These are phyloP conservation scores for Lepidurus couesii DNA, from an alignment of 1,140 invertebrate species.

Conservation along the genomic window DNA sequence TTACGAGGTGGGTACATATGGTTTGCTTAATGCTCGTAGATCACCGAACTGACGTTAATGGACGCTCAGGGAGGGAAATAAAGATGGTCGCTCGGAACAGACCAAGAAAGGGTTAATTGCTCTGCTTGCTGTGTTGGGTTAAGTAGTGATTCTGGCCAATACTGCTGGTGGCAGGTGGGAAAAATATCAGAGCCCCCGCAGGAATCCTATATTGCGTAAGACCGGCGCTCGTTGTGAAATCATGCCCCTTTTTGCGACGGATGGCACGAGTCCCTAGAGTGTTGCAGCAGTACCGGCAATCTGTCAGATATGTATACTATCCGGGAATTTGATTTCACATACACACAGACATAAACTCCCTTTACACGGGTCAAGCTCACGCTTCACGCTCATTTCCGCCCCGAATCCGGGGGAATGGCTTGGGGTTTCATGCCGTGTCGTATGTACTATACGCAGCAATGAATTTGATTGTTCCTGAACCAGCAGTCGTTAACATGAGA, in stretches of 20 bases:
- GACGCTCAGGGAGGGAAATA: too few species aligned
- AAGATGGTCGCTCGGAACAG: background rate
- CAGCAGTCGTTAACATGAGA: background rate
- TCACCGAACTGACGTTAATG: too few species aligned
- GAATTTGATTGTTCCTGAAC: background rate
- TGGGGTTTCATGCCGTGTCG: background rate
- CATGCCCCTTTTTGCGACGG: too few species aligned
- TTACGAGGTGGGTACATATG: too few species aligned
- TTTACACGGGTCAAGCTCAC: background rate
- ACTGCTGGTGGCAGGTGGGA: too few species aligned
- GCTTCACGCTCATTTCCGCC: background rate
- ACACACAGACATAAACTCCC: background rate
- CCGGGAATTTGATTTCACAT: background rate
- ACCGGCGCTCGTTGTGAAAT: too few species aligned
- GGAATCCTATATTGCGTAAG: too few species aligned
- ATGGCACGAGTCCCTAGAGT: too few species aligned
- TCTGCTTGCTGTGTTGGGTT: background rate
- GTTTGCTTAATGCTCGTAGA: too few species aligned
- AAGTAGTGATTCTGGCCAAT: too few species aligned
- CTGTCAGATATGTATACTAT: background rate
- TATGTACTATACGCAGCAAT: background rate
- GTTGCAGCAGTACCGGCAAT: background rate
- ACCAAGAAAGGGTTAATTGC: conserved; percentile 12
- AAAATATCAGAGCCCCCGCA: too few species aligned
- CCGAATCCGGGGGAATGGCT: background rate